Base-by-base conservation (phyloP, 2,113 vertebrate species). In the Prolemur simus region DNA sequence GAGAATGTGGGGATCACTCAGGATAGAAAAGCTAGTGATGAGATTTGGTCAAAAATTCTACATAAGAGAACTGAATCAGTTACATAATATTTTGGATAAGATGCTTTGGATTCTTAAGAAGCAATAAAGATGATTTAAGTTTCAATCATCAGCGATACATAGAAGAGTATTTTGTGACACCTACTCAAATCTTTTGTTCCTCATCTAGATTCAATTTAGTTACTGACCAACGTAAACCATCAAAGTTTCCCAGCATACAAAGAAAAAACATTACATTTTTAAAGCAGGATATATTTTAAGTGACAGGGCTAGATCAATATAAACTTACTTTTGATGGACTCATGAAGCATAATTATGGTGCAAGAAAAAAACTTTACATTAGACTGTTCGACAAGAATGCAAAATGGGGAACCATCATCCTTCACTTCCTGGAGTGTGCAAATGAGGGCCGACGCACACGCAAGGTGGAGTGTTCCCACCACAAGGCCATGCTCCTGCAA, bases 311-410 rank as follows among this genome's bases (percentile, higher is more conserved):
- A 71, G 95, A 96, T 74, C 64, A 89, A 93, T 5, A 37, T 92
- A 91, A 98, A 99, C 98, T 99, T 99, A 99, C 98, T 99, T 99
- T 99, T 99, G 98, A 99, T 95, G 98, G 98, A 99, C 87, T 98
- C 98, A 97, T 98, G 98, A 99, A 99, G 98, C 98, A 99, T 98
- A 98, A 99, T 99, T 96, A 99, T 97, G 89, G 98, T 98, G 97
- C 98, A 99, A 97, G 99, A 99, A 87, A 97, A 98, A 96, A 98
- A 98, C 93, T 98, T 98, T 98, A 98, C 45, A 42, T 98, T 98
- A 98, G 98, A 99, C 98, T 98, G 98, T 98, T 99, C 98, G 89
- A 99, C 98, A 97, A 99, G 98, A 98, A 99, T 98, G 98, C 98
- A 99, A 98, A 99, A 99, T 69, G 98, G 98, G 97, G 98, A 99